phyloP scores from a whole-genome alignment of 2,113 vertebrate species.

The Pituophis catenifer region DNA sequence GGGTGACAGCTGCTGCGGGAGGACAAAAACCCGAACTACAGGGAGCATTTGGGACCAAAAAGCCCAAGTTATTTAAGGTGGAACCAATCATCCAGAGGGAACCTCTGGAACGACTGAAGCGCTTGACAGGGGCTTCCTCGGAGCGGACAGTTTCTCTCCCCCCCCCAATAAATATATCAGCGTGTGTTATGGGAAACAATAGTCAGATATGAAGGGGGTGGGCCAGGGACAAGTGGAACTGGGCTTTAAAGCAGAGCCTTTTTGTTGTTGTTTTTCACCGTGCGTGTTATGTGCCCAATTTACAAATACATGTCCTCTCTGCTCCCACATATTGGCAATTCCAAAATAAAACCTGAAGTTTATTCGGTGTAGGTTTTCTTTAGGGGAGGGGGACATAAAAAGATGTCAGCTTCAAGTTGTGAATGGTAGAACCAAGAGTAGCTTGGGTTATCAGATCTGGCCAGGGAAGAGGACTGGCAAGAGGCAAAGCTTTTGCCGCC shows the following conservation, averaged over 20 bases:
- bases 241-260: not conserved
- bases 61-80: conserved; percentile 90
- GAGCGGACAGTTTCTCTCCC: not conserved
- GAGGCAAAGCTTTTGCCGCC: conserved; percentile 23
- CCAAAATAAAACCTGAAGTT: not conserved
- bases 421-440: conserved; percentile 1
- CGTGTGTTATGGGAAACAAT: conserved; percentile 9
- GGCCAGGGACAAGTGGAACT: not conserved
- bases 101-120: not conserved
- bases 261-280: not conserved
- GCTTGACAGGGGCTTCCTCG: not conserved
- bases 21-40: conserved; percentile 97
- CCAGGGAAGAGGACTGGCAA: not conserved
- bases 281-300: not conserved
- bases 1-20: conserved; percentile 99
- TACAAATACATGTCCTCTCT: not conserved
- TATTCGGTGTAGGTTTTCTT: not conserved
- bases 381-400: not conserved
- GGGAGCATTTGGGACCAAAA: conserved; percentile 96
- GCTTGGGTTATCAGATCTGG: not conserved
- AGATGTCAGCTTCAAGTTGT: not conserved
- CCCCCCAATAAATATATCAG: conserved; percentile 16
- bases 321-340: not conserved
- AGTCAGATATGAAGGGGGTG: not conserved
- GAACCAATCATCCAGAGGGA: conserved; percentile 69